phyloP scores from a whole-genome alignment of 2,797 vertebrate species.

The Pyrrhura leucotis region DNA sequence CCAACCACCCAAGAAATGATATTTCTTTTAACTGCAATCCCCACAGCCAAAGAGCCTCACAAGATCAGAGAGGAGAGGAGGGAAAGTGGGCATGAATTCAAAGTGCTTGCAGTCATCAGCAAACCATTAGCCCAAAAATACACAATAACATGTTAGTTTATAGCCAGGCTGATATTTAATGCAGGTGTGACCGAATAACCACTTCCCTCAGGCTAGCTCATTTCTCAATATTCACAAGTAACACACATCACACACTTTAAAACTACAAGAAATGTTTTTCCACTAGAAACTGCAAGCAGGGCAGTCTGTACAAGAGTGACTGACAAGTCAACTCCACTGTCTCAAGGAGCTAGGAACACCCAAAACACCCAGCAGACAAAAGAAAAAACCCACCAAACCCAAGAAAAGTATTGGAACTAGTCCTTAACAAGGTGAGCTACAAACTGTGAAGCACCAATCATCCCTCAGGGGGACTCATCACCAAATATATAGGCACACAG shows the following conservation, averaged over 20 bases:
- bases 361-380: accelerated
- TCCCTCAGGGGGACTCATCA: background rate
- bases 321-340: background rate
- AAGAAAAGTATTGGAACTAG: background rate
- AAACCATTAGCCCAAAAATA: background rate
- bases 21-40: background rate
- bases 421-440: background rate
- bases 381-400: accelerated
- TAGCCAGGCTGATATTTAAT: background rate
- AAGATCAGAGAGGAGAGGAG: accelerated
- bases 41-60: background rate
- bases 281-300: background rate
- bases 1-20: background rate
- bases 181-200: background rate
- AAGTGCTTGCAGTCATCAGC: background rate
- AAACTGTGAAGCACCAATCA: background rate
- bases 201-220: background rate
- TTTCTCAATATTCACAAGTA: background rate
- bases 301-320: background rate
- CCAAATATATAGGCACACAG: background rate
- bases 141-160: background rate
- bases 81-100: no score
- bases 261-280: background rate
- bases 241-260: background rate
- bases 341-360: background rate